phyloP scores from a whole-genome alignment of 2,797 vertebrate genomes.

The Acanthopagrus latus region DNA sequence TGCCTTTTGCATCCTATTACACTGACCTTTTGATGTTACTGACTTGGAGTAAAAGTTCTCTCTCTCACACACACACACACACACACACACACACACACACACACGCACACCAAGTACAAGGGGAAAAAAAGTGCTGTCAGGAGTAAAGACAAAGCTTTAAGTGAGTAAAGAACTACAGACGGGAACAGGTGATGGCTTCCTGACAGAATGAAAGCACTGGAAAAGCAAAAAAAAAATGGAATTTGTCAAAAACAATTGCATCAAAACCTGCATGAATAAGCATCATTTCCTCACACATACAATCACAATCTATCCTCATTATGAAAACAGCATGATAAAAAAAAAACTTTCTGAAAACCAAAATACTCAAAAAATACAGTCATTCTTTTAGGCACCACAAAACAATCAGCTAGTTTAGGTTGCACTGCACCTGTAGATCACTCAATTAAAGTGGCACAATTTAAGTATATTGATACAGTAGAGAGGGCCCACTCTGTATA shows the following conservation, averaged over 20 bases:
- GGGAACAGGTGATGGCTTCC: conserved; percentile 33
- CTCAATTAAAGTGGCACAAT: conserved; percentile 83
- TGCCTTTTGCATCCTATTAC: conserved; percentile 30
- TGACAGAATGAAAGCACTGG: conserved; percentile 32
- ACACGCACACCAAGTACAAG: conserved; percentile 23
- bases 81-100: conserved; percentile 19
- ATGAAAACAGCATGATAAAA: conserved; percentile 61
- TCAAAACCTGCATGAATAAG: conserved; percentile 55
- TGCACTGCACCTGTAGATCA: conserved; percentile 79
- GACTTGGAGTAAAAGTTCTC: conserved; percentile 31
- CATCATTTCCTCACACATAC: conserved; percentile 67
- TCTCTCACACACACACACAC: neutral
- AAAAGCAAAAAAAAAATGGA: conserved; percentile 47
- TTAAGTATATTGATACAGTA: conserved; percentile 75
- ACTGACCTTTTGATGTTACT: conserved; percentile 19
- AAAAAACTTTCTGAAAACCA: conserved; percentile 56
- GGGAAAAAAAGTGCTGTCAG: conserved; percentile 48
- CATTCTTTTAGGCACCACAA: conserved; percentile 79
- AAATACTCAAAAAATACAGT: conserved; percentile 60
- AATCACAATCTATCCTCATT: conserved; percentile 68
- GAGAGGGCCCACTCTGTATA: conserved; percentile 64
- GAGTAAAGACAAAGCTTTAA: conserved; percentile 41
- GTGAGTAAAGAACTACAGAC: conserved; percentile 28
- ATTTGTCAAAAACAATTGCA: conserved; percentile 57
- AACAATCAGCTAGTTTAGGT: conserved; percentile 77